Evolutionary conservation across 2,113 vertebrate genomes (phyloP), one percentile per base, ranked within the genome.

Genomic region (Phocoena sinus): DNA sequence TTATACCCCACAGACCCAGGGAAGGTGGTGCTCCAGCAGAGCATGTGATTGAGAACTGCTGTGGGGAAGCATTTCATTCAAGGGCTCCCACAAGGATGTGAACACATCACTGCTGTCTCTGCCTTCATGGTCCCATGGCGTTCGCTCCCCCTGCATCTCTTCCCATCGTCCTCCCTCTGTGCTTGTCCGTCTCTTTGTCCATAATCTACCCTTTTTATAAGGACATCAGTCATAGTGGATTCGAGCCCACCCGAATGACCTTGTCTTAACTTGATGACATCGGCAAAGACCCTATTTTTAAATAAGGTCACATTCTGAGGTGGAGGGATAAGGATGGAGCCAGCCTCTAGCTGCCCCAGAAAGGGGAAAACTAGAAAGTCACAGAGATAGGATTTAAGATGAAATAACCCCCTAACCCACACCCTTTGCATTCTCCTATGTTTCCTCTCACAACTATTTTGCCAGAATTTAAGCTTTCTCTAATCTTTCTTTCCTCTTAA

Each of bases 81-180:
- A 44, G 21, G 56, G 28, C 41, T n/a, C 56, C 73, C 47, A 0
- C 1, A 25, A 28, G 86, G 53, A 25, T 1, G 2, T 3, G 33
- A 68, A 41, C 3, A 9, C 36, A 12, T n/a, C 76, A n/a, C 28
- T 7, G 23, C 77, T 0, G 1, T 41, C 47, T 41, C 47, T 56
- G 13, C 28, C 50, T 70, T 33, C 50, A 33, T 0, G 3, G 33
- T 38, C 44, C 0, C 44, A 0, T 5, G 23, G 23, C 33, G 0
- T 36, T 36, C 15, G 12, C 20, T 74, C 14, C 15, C 44, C 23
- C 44, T 3, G 17, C 2, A 0, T 36, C 63, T 53, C 63, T 53
- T 53, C 31, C 0, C 10, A 25, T 17, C 0, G 0, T 25, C 36
- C 4, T 31, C 47, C 62, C 26, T 26, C 47, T 41, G 12, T 7